Evolutionary conservation across 2,888 invertebrate genomes (phyloP), one percentile per base, ranked within the genome.

Genomic region (Drosophila rubida): DNA sequence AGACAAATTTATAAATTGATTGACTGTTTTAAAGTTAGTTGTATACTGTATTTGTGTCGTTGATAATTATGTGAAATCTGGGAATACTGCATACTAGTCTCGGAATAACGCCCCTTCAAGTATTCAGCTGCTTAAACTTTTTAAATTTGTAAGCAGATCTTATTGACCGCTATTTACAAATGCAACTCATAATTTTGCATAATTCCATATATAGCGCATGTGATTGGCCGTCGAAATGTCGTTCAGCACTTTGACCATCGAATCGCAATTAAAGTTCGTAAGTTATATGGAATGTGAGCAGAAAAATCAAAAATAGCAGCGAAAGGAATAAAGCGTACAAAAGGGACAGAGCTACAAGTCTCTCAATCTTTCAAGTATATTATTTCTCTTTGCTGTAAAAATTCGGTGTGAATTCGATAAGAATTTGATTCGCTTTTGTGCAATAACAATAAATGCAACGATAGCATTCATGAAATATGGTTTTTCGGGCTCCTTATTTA

Each of bases 191-290:
- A 4, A 32, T 32, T 48, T 49, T 42, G 54, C 61, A 60, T 44
- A 84, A 85, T 78, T 78, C 70, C 70, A 64, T 72, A 54, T 69
- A 44, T 53, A 39, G 69, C 3, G 19, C 1, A 19, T 19, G 19
- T 19, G 3, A 19, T 19, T 19, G 1, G 87, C 84, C 87, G 84
- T 87, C 84, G 81, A 87, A 84, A 87, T 71, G 71, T 63, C 44
- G 58, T 70, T 64, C 58, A 80, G 71, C 44, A 59, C 23, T 78
- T 86, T 87, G 78, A 69, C 73, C 79, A 84, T 87, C 72, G 84
- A 81, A 79, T 81, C 69, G 84, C 84, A 83, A 84, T 84, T 87
- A 84, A 79, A 70, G 67, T 66, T 70, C 70, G 65, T 84, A 87
- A 81, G 78, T 69, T 65, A 71, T 68, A 67, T 61, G 62, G 60